Conservation (phyloP, 2,113 vertebrate genomes). For the Dromiciops gliroides region DNA sequence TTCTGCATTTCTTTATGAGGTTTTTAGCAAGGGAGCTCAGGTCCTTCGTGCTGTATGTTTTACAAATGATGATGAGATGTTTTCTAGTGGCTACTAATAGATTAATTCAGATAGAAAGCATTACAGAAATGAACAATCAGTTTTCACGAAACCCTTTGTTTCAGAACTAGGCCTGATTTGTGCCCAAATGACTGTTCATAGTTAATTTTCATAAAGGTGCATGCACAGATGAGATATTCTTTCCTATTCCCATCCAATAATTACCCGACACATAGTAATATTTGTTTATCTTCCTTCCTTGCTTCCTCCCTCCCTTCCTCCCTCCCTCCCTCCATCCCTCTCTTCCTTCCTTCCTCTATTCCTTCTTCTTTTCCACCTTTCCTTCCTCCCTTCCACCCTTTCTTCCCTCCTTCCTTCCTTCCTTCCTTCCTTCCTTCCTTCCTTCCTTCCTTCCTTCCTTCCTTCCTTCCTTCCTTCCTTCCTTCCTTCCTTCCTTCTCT, state of each 20-base stretch:
- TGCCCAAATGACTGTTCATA: neutral
- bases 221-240: neutral
- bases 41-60: neutral
- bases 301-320: neutral
- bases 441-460: too few species aligned
- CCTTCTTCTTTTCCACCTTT: neutral
- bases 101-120: neutral
- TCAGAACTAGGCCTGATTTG: neutral
- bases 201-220: neutral
- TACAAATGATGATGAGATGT: neutral
- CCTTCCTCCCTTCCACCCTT: neutral
- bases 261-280: neutral
- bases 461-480: too few species aligned
- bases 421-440: too few species aligned
- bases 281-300: neutral
- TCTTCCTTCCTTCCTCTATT: neutral
- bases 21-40: neutral
- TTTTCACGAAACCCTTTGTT: neutral
- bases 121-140: neutral
- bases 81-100: neutral
- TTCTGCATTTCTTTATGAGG: neutral
- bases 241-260: neutral
- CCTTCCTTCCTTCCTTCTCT: neutral
- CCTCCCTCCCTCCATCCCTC: neutral
- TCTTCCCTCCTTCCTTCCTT: too few species aligned